These are phyloP conservation scores for Morpho achilles DNA, from an alignment of 2,888 invertebrate genomes.

Conservation along the genomic window DNA sequence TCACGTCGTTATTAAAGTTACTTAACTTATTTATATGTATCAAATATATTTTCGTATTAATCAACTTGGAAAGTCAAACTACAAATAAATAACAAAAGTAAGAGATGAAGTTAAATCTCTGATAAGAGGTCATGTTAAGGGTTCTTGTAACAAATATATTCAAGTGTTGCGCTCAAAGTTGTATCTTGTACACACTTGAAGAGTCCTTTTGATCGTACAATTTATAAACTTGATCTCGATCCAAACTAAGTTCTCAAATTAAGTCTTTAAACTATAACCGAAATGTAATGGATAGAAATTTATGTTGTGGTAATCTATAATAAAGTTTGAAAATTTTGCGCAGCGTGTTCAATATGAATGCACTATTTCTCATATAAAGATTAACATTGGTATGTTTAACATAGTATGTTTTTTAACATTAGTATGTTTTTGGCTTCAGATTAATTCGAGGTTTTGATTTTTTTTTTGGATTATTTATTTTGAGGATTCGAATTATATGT, in stretches of 20 bases:
- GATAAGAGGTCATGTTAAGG: conserved; percentile 2
- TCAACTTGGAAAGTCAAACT: too few species aligned
- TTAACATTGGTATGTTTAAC: too few species aligned
- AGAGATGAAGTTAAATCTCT: too few species aligned
- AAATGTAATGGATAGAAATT: conserved; percentile 18
- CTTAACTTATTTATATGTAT: too few species aligned
- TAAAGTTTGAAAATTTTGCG: conserved; percentile 17
- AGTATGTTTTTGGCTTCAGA: too few species aligned
- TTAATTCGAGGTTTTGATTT: too few species aligned
- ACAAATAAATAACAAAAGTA: too few species aligned
- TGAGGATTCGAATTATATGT: too few species aligned
- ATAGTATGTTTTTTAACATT: too few species aligned
- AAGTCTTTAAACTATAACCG: conserved; percentile 12
- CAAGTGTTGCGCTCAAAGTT: conserved; percentile 20
- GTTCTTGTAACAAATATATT: conserved; percentile 19
- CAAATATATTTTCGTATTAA: too few species aligned
- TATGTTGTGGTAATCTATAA: conserved; percentile 15
- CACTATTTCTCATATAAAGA: background rate
- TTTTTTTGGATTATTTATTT: too few species aligned
- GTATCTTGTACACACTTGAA: conserved; percentile 8
- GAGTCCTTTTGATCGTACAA: conserved; percentile 21
- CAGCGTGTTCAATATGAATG: conserved; percentile 5
- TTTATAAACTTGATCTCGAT: conserved; percentile 20
- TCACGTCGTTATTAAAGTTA: too few species aligned
- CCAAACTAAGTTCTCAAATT: background rate